A percentile compares a stretch with the other conserved stretches of the same genome.
These are phyloP conservation scores for Pelodiscus sinensis DNA, from an alignment of 2,113 vertebrate genomes.

Conservation along the genomic window DNA sequence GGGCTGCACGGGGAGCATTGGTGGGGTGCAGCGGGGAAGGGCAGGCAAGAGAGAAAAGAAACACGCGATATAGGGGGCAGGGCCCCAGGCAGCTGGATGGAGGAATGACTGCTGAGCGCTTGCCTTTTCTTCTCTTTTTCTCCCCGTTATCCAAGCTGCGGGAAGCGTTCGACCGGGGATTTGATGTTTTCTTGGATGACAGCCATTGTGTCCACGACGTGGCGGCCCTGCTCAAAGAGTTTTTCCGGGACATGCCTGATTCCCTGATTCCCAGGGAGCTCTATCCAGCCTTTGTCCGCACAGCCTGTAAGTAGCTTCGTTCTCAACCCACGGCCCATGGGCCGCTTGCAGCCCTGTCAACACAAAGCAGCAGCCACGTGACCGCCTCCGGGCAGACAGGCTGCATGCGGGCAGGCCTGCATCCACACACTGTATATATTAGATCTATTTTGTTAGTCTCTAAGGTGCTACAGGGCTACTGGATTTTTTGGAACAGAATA, in stretches of 20 bases:
- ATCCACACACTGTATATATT: too few relatives aligned
- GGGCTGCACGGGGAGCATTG: not conserved
- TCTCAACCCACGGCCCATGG: too few relatives aligned
- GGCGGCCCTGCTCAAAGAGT: slow-evolving; percentile 91
- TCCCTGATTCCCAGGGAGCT: slow-evolving; percentile 89
- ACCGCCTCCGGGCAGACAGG: too few relatives aligned
- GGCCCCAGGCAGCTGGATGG: rapidly evolving
- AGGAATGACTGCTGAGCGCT: not conserved
- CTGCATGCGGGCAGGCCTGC: too few relatives aligned
- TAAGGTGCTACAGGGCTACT: too few relatives aligned
- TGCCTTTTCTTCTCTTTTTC: not conserved
- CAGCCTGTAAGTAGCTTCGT: slow-evolving; percentile 80
- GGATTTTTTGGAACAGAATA: not conserved
- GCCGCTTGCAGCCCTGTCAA: too few relatives aligned
- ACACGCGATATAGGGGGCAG: not conserved
- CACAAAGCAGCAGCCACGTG: too few relatives aligned
- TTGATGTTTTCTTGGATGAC: slow-evolving; percentile 85
- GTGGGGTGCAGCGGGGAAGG: not conserved
- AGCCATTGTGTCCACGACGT: slow-evolving; percentile 91
- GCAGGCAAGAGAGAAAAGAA: not conserved
- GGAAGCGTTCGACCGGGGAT: slow-evolving; percentile 79
- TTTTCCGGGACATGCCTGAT: slow-evolving; percentile 89
- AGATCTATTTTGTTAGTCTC: too few relatives aligned
- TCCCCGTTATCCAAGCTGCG: slow-evolving; percentile 71
- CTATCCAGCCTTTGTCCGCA: slow-evolving; percentile 89